Conservation (phyloP, 2,113 vertebrate genomes). For the Proteles cristata region DNA sequence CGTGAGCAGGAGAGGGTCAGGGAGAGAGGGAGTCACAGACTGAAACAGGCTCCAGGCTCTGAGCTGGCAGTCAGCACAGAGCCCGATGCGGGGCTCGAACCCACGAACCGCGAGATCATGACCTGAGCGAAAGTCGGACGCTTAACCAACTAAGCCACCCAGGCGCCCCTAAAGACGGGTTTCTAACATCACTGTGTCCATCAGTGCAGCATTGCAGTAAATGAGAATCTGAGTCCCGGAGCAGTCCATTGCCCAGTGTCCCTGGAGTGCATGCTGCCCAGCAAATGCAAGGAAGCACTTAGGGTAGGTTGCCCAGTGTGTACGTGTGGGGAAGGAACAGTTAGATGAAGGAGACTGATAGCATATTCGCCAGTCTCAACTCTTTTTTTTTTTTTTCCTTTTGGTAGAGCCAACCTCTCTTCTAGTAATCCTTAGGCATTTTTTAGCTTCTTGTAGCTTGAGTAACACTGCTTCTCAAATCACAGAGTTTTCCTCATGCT, state of each 20-base stretch:
- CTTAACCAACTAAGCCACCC: no score
- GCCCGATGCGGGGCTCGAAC: no score
- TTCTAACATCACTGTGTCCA: not conserved
- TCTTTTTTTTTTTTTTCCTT: not conserved
- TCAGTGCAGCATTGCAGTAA: not conserved
- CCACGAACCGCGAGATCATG: no score
- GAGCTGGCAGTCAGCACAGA: no score
- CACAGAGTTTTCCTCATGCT: not conserved
- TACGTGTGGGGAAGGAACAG: not conserved
- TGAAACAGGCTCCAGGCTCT: no score
- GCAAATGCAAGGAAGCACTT: not conserved
- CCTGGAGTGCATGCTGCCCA: not conserved
- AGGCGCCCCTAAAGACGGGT: not conserved
- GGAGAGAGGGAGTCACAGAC: no score
- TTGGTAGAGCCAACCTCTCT: not conserved
- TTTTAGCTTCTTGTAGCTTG: not conserved
- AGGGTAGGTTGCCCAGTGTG: not conserved
- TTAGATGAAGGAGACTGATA: not conserved
- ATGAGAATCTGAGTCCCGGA: not conserved
- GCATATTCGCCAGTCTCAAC: not conserved
- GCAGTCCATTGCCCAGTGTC: not conserved
- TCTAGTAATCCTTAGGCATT: not conserved
- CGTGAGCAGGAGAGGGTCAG: no score
- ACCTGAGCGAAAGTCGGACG: no score
- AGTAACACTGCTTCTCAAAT: not conserved